Evolutionary conservation across 2,113 vertebrate genomes (phyloP).

Genomic region (Eulemur rufifrons): DNA sequence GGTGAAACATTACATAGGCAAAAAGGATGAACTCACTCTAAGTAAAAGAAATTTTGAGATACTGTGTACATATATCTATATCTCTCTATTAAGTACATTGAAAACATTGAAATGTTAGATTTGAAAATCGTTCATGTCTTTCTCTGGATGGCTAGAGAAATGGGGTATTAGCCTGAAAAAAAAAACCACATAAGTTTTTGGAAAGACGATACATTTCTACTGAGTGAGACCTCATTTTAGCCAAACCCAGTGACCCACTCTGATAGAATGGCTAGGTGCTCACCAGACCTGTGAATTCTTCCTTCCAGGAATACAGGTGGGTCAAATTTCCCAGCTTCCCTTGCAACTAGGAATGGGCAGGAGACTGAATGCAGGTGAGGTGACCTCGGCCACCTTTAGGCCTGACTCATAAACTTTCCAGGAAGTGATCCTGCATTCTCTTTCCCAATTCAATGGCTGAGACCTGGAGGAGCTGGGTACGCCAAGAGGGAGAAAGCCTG

Average conservation of each 20-base stretch:
- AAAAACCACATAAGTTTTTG: not conserved
- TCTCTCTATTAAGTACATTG: not conserved
- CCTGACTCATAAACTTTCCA: not conserved
- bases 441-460: not conserved
- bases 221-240: not conserved
- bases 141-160: not conserved
- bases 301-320: not conserved
- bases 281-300: not conserved
- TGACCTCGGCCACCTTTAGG: not conserved
- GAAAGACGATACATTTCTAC: not conserved
- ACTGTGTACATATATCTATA: not conserved
- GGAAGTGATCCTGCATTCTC: not conserved
- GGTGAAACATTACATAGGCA: not conserved
- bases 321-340: not conserved
- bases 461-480: not conserved
- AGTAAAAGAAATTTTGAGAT: not conserved
- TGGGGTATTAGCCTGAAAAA: not conserved
- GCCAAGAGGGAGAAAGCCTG: not conserved
- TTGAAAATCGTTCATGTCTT: conserved; percentile 9
- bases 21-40: not conserved
- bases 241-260: not conserved
- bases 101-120: not conserved
- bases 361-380: not conserved
- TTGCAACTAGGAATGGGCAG: not conserved
- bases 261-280: not conserved